Base-by-base conservation (phyloP, 2,113 vertebrate genomes). In the Melospiza georgiana region DNA sequence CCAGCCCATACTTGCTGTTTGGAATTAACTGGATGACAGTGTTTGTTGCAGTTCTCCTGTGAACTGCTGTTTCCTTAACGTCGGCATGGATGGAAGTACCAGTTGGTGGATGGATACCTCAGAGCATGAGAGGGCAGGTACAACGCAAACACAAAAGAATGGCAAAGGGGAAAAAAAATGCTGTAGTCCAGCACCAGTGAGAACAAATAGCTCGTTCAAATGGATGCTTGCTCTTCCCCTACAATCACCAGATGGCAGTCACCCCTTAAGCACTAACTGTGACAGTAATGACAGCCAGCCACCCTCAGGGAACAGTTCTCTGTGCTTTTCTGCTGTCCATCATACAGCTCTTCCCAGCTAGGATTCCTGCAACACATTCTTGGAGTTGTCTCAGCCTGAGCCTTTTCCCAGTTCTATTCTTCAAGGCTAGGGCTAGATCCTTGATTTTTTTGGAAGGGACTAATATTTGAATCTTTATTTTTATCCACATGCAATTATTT, bases 201-300 rank as follows among this genome's bases (percentile, higher is more conserved):
- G 31, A 76, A 41, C 41, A 17, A 43, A 44, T 4, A 51, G 71
- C 54, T 63, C 3, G 0, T 61, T 63, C 27, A 6, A 22, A 68
- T 39, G 57, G 35, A 24, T 41, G 15, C 55, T 15, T 33, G 68
- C 44, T 76, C 84, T 71, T 65, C 51, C 43, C 11, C 15, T 19
- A 4, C 1, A 14, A 25, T 58, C 95, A 79, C 78, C 44, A 93
- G 96, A 54, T 91, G 95, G 96, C 96, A 95, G 75, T 6, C 76
- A 72, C 62, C 69, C 15, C 48, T 88, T 30, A 54, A 43, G 44
- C 72, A 68, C 21, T 1, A 44, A 61, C 33, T 35, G 2, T 1
- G 12, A 43, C 23, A 10, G 27, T 20, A 18, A 1, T 1, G 28
- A 43, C 31, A 12, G 24, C 11, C 33, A 46, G 23, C 10, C 46